Conservation (phyloP, 30 jellyfish, hydroid and myxozoan genomes). For the Hydra vulgaris region DNA sequence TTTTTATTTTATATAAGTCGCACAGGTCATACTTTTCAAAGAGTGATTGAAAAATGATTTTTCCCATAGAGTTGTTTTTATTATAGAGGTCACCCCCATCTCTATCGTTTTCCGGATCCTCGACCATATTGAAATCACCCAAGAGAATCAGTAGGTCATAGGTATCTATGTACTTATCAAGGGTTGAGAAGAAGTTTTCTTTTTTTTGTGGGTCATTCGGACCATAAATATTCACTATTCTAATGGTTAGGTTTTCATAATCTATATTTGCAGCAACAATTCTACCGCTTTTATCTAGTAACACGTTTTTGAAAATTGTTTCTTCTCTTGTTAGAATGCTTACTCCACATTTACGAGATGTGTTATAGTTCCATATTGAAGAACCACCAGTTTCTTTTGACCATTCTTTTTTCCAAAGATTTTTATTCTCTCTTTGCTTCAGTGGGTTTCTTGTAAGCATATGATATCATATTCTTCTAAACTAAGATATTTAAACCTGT, state of each 20-base stretch:
- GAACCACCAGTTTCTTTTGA: neutral
- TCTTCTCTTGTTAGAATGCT: neutral
- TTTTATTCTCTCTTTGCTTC: neutral
- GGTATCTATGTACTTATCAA: neutral
- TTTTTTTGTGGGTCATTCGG: neutral
- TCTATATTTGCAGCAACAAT: neutral
- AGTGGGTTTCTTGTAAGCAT: neutral
- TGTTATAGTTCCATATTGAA: neutral
- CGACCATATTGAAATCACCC: neutral
- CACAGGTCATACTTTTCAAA: neutral
- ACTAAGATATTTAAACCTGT: neutral
- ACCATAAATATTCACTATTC: neutral
- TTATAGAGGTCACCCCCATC: neutral
- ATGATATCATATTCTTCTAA: neutral
- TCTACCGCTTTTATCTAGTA: neutral
- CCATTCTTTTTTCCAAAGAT: neutral
- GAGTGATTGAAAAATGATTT: too few species aligned
- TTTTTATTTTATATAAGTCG: neutral
- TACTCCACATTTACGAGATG: neutral
- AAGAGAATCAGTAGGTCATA: neutral
- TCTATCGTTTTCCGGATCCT: neutral
- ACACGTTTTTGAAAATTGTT: neutral
- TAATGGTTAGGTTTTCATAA: neutral
- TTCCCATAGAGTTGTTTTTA: neutral
- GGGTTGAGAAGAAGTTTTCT: neutral